phyloP scores from a whole-genome alignment of 2,888 invertebrate genomes.

The Phortica magna region DNA sequence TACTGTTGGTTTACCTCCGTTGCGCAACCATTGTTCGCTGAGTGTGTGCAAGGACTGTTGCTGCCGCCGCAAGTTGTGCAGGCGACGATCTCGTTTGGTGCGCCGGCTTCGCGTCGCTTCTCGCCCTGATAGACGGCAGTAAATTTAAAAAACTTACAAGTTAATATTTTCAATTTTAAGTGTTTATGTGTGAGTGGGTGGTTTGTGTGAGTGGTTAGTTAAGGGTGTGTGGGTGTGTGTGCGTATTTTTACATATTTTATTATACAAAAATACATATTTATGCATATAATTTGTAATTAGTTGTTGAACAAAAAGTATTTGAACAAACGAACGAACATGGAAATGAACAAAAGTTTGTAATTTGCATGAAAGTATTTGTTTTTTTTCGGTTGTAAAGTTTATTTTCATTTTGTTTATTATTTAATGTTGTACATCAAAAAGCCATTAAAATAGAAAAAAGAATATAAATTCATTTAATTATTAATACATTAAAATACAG shows the following conservation, averaged over 20 bases:
- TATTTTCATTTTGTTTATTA: background rate
- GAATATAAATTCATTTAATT: constrained; percentile 21
- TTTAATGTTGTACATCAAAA: constrained; percentile 38
- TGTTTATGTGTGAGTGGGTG: background rate
- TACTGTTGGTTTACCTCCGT: constrained; percentile 83
- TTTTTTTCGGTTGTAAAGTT: background rate
- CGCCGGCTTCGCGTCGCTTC: constrained; percentile 89
- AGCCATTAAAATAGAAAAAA: constrained; percentile 37
- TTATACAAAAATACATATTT: background rate
- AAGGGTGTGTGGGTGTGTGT: background rate
- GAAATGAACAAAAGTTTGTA: constrained; percentile 54
- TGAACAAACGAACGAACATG: constrained; percentile 39
- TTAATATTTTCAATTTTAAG: constrained; percentile 41
- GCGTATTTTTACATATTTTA: background rate
- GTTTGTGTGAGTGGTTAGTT: background rate
- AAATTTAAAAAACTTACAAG: constrained; percentile 70
- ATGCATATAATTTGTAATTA: constrained; percentile 27
- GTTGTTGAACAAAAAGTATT: constrained; percentile 34
- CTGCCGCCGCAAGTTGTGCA: constrained; percentile 86
- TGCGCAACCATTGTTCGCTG: constrained; percentile 91
- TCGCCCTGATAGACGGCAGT: constrained; percentile 83
- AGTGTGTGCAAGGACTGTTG: constrained; percentile 87
- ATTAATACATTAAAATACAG: constrained; percentile 33
- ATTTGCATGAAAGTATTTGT: constrained; percentile 48
- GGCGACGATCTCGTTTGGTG: constrained; percentile 89